Conservation (phyloP, 1,140 invertebrate species). For the Philaenus spumarius region DNA sequence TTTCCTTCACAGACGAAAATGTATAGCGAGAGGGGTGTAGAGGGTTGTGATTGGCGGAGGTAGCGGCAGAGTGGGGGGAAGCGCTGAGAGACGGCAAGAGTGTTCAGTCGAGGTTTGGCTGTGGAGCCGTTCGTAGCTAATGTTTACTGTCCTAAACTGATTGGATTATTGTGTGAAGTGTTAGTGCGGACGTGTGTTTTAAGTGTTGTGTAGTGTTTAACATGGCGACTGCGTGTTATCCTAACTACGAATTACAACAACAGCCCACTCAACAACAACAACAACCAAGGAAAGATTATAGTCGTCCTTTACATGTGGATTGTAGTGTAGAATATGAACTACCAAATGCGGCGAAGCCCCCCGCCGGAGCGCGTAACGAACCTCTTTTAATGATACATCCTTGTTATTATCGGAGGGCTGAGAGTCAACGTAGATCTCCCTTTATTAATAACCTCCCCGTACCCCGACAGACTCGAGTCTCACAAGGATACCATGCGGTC, state of each 20-base stretch:
- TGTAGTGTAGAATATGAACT: slow-evolving; percentile 80
- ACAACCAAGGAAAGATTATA: slow-evolving; percentile 56
- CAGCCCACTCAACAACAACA: neutral
- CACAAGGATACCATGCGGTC: neutral
- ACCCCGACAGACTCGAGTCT: neutral
- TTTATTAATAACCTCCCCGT: slow-evolving; percentile 62
- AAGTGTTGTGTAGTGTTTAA: slow-evolving; percentile 1
- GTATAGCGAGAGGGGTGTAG: neutral
- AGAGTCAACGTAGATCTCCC: slow-evolving; percentile 63
- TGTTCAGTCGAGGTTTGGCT: neutral
- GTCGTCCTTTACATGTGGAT: slow-evolving; percentile 69
- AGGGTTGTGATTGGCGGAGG: neutral
- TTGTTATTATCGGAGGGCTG: slow-evolving; percentile 74
- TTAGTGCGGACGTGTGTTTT: neutral
- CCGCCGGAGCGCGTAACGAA: slow-evolving; percentile 63
- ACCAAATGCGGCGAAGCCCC: slow-evolving; percentile 71
- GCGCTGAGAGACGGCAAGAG: neutral
- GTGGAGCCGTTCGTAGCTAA: neutral
- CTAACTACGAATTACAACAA: neutral
- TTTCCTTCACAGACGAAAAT: neutral
- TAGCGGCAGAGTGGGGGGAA: neutral
- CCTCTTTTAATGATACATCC: slow-evolving; percentile 78
- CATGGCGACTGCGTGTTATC: slow-evolving; percentile 3
- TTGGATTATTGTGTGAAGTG: neutral
- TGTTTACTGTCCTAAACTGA: neutral